These are phyloP conservation scores for Leptopilina drosophilae DNA, from an alignment of 2,888 invertebrate species.

Conservation along the genomic window DNA sequence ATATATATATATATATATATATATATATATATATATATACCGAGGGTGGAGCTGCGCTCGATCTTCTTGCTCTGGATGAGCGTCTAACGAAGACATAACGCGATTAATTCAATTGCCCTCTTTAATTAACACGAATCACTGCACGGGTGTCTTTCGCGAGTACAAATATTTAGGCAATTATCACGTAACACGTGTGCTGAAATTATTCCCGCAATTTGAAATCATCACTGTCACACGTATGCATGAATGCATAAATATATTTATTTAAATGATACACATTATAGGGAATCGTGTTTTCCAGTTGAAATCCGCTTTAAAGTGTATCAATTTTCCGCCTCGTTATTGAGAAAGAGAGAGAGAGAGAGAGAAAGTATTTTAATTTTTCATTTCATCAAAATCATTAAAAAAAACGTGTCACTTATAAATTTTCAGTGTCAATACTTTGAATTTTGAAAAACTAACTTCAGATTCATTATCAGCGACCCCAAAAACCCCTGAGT, in stretches of 20 bases:
- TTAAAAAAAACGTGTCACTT: no score
- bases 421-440: no score
- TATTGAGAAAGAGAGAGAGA: no score
- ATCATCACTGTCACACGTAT: neutral
- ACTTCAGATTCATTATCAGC: no score
- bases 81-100: constrained; percentile 62
- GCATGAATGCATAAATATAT: constrained; percentile 1
- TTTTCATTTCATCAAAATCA: no score
- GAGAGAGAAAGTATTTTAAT: no score
- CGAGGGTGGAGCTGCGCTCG: neutral
- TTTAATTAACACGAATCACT: constrained; percentile 64
- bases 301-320: no score
- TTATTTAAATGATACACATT: no score
- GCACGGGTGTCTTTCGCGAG: constrained; percentile 53
- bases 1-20: constrained; percentile 6
- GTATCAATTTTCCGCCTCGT: no score
- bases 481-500: no score
- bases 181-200: constrained; percentile 59
- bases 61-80: constrained; percentile 44
- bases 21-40: neutral
- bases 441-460: no score
- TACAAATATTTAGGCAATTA: constrained; percentile 66
- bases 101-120: constrained; percentile 67
- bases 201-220: constrained; percentile 50
- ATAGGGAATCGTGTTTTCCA: no score